Evolutionary conservation across 2,888 invertebrate genomes (phyloP).

Genomic region (Leptopterna dolabrata): DNA sequence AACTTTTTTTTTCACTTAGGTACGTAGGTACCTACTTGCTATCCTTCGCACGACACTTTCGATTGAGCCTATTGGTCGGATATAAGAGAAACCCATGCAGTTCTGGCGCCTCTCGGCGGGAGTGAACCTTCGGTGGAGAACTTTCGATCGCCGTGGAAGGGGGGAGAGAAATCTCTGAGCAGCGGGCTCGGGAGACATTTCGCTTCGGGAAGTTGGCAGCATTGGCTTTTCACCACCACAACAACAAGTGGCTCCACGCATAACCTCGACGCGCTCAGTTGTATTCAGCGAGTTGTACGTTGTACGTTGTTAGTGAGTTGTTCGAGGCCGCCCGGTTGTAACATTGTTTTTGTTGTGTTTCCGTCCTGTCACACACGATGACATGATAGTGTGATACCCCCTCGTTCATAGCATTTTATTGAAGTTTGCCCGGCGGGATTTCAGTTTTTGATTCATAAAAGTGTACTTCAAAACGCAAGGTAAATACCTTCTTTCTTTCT

Average conservation of each 20-base stretch:
- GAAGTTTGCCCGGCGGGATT: not conserved
- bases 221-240: not conserved
- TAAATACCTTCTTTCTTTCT: not conserved
- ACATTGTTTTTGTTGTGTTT: not conserved
- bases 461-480: not conserved
- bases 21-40: too few species aligned
- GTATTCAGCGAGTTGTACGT: not conserved
- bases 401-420: not conserved
- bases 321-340: not conserved
- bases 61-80: too few species aligned
- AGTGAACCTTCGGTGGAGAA: too few species aligned
- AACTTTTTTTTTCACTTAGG: too few species aligned
- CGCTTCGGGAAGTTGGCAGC: constrained; percentile 8
- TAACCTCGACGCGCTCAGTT: not conserved
- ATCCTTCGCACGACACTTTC: too few species aligned
- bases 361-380: not conserved
- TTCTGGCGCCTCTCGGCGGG: too few species aligned
- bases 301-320: not conserved
- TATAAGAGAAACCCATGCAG: too few species aligned
- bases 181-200: not conserved
- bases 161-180: not conserved
- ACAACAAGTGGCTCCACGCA: constrained; percentile 32
- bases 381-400: not conserved
- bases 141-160: too few species aligned
- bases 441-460: not conserved